Evolutionary conservation across 2,888 invertebrate species (phyloP).

Genomic region (Agriopis marginaria): DNA sequence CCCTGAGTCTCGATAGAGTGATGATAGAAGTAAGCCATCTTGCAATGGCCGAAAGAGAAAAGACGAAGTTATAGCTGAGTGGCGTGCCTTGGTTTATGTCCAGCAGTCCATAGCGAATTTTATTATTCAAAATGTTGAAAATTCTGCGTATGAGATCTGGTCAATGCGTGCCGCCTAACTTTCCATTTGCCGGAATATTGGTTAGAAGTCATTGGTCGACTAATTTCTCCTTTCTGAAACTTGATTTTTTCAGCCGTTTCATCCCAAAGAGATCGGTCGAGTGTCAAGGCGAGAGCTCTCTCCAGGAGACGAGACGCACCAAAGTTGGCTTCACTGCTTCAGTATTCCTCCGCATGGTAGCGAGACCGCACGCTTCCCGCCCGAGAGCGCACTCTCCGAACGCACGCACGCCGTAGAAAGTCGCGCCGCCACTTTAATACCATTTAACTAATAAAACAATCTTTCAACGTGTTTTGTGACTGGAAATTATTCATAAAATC

Average conservation of each 20-base stretch:
- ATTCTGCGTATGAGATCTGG: too few species aligned
- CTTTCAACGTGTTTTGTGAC: constrained; percentile 26
- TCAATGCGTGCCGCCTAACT: neutral
- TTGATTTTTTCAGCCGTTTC: constrained; percentile 12
- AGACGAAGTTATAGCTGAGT: too few species aligned
- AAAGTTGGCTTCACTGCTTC: constrained; percentile 18
- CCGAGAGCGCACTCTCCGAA: constrained; percentile 34
- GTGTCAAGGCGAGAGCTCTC: constrained; percentile 13
- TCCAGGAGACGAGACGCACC: constrained; percentile 13
- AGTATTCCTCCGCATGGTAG: constrained; percentile 62
- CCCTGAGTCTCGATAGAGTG: too few species aligned
- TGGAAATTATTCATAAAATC: constrained; percentile 28
- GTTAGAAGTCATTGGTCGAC: neutral
- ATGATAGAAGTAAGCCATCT: too few species aligned
- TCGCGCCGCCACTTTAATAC: constrained; percentile 46
- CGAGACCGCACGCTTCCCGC: constrained; percentile 57
- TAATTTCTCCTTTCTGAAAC: neutral
- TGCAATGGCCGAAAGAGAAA: too few species aligned
- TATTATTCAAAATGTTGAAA: too few species aligned
- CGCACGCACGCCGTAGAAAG: constrained; percentile 59
- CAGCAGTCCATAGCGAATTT: too few species aligned
- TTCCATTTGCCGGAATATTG: constrained; percentile 1
- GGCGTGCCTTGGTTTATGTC: too few species aligned
- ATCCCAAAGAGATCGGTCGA: constrained; percentile 24
- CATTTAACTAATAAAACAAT: neutral